Evolutionary conservation across 2,797 vertebrate genomes (phyloP).

Genomic region (Labroides dimidiatus): DNA sequence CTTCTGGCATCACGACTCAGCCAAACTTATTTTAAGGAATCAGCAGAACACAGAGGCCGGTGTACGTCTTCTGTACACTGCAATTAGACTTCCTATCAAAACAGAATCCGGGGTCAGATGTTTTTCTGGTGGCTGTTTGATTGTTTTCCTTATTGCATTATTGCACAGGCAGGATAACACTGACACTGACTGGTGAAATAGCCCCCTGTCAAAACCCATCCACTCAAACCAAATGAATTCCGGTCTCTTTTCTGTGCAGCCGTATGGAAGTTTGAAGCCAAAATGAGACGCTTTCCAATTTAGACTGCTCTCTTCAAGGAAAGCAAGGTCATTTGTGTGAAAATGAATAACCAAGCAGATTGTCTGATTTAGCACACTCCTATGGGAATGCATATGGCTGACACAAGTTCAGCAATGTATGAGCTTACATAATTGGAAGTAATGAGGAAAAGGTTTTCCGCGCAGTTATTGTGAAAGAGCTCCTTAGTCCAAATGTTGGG

Average conservation of each 20-base stretch:
- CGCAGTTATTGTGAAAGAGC: constrained; percentile 17
- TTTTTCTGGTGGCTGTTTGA: constrained; percentile 56
- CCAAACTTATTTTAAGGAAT: constrained; percentile 71
- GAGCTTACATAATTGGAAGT: constrained; percentile 56
- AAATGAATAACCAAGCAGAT: constrained; percentile 58
- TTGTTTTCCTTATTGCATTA: constrained; percentile 71
- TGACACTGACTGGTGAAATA: constrained; percentile 67
- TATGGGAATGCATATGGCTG: constrained; percentile 27
- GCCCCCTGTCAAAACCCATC: constrained; percentile 68
- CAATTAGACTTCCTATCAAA: constrained; percentile 65
- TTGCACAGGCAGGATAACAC: constrained; percentile 47
- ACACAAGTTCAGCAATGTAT: constrained; percentile 38
- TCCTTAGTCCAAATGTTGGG: not conserved
- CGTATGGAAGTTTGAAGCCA: constrained; percentile 57
- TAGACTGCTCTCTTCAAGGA: constrained; percentile 39
- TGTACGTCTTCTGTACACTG: constrained; percentile 40
- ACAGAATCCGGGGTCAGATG: constrained; percentile 68
- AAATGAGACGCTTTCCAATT: constrained; percentile 68
- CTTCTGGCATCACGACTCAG: constrained; percentile 48
- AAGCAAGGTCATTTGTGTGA: constrained; percentile 53
- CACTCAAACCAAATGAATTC: constrained; percentile 70
- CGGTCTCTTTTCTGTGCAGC: constrained; percentile 47
- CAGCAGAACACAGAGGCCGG: constrained; percentile 62
- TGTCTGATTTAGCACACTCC: constrained; percentile 50
- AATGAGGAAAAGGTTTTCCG: constrained; percentile 54